Evolutionary conservation across 2,888 invertebrate species (phyloP), one percentile per base, ranked within the genome.

Genomic region (Saturnia pavonia): DNA sequence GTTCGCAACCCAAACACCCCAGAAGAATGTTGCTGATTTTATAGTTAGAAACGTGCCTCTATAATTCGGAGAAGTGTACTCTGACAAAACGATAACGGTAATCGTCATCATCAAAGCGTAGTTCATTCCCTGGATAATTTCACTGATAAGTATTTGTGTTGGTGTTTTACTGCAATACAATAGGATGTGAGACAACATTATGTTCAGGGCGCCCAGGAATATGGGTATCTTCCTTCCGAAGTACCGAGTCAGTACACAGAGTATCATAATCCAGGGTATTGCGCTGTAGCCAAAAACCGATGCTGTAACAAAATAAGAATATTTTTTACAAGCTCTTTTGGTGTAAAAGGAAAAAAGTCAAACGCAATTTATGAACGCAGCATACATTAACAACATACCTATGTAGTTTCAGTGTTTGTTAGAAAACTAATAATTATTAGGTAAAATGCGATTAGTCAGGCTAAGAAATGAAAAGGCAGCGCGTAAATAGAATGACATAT

Each of bases 1-100:
- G 51, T 85, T 85, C 1, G 85, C 74, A 8, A 78, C 76, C 82
- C 83, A 84, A 2, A 82, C 69, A 7, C 83, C 84, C 82, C 83
- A 82, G 8, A 78, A 78, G 0, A 80, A 68, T 1, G 78, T 78
- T 0, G 84, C 82, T 0, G 81, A 78, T 72, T 83, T 84, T 0
- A 84, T 71, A 1, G 81, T 78, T 11, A 84, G 72, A 68, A 83
- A 82, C 34, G 79, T 66, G 0, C 81, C 83, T 51, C 83, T 73
- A 42, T 80, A 80, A 65, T 77, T 78, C 0, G 82, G 81, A 0
- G 81, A 76, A 0, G 78, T 73, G 14, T 82, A 85, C 72, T 85
- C 84, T 0, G 78, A 75, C 0, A 83, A 72, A 1, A 82, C 74
- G 0, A 83, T 75, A 0, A 76, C 69, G 2, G 80, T 74, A 0